Evolutionary conservation across 1,140 invertebrate genomes (phyloP).

Genomic region (Galleria mellonella): DNA sequence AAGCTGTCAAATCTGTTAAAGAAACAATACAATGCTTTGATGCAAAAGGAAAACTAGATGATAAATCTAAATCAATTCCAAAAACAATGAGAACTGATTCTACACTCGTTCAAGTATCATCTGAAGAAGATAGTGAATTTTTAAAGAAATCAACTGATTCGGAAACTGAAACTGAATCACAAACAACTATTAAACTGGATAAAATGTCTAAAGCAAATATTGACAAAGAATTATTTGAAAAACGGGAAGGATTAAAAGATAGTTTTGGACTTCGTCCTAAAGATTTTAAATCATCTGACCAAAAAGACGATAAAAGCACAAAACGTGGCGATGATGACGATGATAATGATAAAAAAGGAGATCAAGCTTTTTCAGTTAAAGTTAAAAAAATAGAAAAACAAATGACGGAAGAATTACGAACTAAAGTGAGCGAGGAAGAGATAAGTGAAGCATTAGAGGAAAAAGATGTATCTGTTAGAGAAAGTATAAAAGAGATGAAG

Average conservation of each 20-base stretch:
- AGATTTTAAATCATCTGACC: constrained; percentile 37
- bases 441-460: constrained; percentile 51
- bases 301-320: constrained; percentile 71
- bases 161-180: constrained; percentile 72
- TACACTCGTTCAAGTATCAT: constrained; percentile 71
- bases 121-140: constrained; percentile 72
- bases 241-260: constrained; percentile 18
- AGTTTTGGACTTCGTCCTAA: constrained; percentile 17
- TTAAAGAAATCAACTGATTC: constrained; percentile 74
- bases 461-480: constrained; percentile 44
- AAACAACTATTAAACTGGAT: constrained; percentile 60
- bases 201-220: constrained; percentile 35
- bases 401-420: constrained; percentile 46
- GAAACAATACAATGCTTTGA: constrained; percentile 66
- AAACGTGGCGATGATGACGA: constrained; percentile 30
- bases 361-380: constrained; percentile 50
- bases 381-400: constrained; percentile 42
- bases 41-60: constrained; percentile 51
- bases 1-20: constrained; percentile 56
- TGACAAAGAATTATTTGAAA: constrained; percentile 29
- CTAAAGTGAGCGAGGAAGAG: constrained; percentile 55
- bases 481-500: constrained; percentile 42
- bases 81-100: constrained; percentile 69
- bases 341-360: constrained; percentile 72
- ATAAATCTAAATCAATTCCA: constrained; percentile 50